These are phyloP conservation scores for Gadopsis marmoratus DNA, from an alignment of 2,797 vertebrate genomes.

Conservation along the genomic window DNA sequence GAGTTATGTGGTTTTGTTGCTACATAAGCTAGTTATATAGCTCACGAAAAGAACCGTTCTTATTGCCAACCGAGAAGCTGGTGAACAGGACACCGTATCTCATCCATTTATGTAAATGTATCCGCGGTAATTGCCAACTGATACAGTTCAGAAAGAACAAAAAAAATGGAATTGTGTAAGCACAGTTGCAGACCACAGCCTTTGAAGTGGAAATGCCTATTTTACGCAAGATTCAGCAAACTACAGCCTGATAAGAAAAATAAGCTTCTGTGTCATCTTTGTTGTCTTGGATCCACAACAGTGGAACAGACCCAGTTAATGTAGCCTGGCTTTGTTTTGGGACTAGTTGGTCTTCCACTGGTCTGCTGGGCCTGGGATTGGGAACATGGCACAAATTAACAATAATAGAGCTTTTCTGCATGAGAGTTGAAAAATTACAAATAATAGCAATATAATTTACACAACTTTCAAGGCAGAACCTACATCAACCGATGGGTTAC, in stretches of 20 bases:
- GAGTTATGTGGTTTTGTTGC: background rate
- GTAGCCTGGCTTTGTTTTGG: slow-evolving; percentile 1
- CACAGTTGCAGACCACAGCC: slow-evolving; percentile 5
- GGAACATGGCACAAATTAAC: slow-evolving; percentile 5
- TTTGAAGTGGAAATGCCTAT: slow-evolving; percentile 41
- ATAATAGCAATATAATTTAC: background rate
- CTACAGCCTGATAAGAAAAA: slow-evolving; percentile 26
- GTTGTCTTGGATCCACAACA: slow-evolving; percentile 13
- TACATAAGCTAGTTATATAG: background rate
- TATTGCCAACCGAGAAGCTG: background rate
- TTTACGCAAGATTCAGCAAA: slow-evolving; percentile 15
- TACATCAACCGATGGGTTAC: background rate
- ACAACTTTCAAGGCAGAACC: background rate
- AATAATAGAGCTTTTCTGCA: background rate
- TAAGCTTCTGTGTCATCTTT: slow-evolving; percentile 13
- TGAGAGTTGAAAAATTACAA: background rate
- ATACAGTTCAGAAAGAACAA: slow-evolving; percentile 17
- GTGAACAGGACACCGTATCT: background rate
- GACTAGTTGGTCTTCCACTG: background rate
- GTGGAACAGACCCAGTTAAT: slow-evolving; percentile 1
- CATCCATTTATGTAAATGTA: slow-evolving; percentile 13
- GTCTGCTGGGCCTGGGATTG: background rate
- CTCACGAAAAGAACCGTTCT: slow-evolving; percentile 9
- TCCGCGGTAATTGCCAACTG: background rate
- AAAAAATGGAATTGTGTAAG: background rate